These are phyloP conservation scores for Hydra vulgaris DNA, from an alignment of 30 jellyfish, hydroid and myxozoan genomes.

Conservation along the genomic window DNA sequence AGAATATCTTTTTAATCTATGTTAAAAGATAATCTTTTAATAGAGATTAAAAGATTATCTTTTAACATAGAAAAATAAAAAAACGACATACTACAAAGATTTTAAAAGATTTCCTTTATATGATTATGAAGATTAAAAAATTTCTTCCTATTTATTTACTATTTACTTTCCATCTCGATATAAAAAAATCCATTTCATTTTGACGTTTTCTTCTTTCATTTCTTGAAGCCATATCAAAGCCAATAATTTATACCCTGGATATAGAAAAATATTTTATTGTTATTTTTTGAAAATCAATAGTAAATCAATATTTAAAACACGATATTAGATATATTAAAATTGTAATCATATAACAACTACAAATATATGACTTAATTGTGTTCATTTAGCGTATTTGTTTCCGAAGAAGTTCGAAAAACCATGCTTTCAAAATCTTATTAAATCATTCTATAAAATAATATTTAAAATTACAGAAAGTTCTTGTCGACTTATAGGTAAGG, in stretches of 20 bases:
- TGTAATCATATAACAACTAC: background rate
- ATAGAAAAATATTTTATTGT: background rate
- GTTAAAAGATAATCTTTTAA: background rate
- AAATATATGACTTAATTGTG: background rate
- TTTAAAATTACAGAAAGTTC: background rate
- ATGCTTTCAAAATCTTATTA: background rate
- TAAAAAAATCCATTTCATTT: background rate
- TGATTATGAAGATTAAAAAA: background rate
- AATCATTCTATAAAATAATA: background rate
- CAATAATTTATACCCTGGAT: background rate
- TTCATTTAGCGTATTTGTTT: background rate
- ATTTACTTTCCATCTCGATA: background rate
- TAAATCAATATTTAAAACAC: background rate
- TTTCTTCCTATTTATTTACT: background rate
- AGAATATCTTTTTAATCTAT: no score
- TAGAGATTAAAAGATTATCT: background rate
- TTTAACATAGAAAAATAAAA: background rate
- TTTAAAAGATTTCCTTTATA: background rate
- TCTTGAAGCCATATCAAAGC: background rate
- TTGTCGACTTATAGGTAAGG: background rate
- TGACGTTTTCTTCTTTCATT: background rate
- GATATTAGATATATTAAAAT: background rate
- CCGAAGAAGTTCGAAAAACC: background rate
- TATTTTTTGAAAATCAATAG: background rate
- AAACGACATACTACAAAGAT: background rate